Evolutionary conservation across 2,113 vertebrate genomes (phyloP).

Genomic region (Austrofundulus limnaeus): DNA sequence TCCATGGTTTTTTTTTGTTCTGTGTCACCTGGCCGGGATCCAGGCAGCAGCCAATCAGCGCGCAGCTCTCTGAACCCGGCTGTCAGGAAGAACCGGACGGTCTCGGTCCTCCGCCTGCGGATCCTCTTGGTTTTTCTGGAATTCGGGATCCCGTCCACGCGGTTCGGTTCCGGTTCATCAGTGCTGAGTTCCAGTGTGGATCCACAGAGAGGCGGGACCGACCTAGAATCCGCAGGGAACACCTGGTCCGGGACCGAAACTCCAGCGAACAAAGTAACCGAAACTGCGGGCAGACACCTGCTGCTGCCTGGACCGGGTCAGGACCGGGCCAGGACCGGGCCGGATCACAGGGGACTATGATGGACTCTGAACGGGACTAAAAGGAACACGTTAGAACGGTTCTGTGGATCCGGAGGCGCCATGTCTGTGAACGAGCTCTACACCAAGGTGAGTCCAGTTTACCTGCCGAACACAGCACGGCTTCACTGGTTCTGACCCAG

Average conservation of each 20-base stretch:
- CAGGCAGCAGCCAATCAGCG: conserved; percentile 35
- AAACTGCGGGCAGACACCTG: conserved; percentile 32
- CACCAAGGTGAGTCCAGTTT: conserved; percentile 74
- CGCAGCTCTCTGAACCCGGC: conserved; percentile 9
- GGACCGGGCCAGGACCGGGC: background rate
- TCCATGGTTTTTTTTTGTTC: background rate
- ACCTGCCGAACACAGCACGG: conserved; percentile 19
- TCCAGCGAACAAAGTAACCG: conserved; percentile 10
- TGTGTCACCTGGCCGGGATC: conserved; percentile 19
- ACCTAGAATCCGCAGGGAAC: background rate
- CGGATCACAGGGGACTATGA: background rate
- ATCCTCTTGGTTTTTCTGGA: background rate
- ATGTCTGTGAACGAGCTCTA: conserved; percentile 81
- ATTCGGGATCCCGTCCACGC: background rate
- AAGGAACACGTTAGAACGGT: background rate
- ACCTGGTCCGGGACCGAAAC: background rate
- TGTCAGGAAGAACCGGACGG: conserved; percentile 35
- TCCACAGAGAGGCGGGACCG: background rate
- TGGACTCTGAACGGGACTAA: conserved; percentile 1
- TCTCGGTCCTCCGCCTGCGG: conserved; percentile 17
- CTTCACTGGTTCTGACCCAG: background rate
- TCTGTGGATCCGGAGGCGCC: conserved; percentile 7
- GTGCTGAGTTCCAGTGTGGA: background rate
- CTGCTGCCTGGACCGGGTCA: background rate
- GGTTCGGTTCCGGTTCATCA: background rate